Evolutionary conservation across 2,113 vertebrate species (phyloP).

Genomic region (Turnix velox): DNA sequence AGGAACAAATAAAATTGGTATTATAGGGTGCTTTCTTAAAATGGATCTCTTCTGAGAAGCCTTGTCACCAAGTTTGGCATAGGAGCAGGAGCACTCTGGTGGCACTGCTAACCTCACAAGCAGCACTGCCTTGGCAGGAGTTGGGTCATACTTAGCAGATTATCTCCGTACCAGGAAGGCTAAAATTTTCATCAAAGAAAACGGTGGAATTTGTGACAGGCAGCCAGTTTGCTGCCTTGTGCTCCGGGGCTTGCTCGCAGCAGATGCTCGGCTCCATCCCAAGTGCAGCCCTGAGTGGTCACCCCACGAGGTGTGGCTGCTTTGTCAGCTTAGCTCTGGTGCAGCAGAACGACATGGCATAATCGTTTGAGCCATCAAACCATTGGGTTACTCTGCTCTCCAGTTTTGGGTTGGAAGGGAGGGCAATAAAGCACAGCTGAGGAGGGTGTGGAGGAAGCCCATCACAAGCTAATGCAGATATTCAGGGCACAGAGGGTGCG

Average conservation of each 20-base stretch:
- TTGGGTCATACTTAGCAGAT: slow-evolving; percentile 38
- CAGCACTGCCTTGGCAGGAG: neutral
- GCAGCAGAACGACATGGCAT: rapidly evolving
- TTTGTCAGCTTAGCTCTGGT: rapidly evolving
- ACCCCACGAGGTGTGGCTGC: rapidly evolving
- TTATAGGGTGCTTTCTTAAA: neutral
- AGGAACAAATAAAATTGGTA: neutral
- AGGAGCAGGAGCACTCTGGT: neutral
- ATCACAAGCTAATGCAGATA: neutral
- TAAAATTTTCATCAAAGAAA: neutral
- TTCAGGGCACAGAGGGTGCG: rapidly evolving
- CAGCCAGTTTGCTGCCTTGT: neutral
- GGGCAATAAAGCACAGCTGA: rapidly evolving
- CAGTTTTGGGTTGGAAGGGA: neutral
- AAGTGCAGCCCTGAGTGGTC: rapidly evolving
- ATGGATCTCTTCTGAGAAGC: neutral
- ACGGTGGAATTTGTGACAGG: neutral
- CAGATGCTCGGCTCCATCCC: neutral
- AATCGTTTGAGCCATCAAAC: neutral
- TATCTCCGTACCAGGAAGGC: slow-evolving; percentile 23
- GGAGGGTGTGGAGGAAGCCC: rapidly evolving
- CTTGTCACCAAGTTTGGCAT: neutral
- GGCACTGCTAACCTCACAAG: neutral
- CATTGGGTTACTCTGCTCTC: rapidly evolving
- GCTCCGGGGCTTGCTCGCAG: neutral